phyloP scores from a whole-genome alignment of 2,888 invertebrate species.

The Yponomeuta sedellus region DNA sequence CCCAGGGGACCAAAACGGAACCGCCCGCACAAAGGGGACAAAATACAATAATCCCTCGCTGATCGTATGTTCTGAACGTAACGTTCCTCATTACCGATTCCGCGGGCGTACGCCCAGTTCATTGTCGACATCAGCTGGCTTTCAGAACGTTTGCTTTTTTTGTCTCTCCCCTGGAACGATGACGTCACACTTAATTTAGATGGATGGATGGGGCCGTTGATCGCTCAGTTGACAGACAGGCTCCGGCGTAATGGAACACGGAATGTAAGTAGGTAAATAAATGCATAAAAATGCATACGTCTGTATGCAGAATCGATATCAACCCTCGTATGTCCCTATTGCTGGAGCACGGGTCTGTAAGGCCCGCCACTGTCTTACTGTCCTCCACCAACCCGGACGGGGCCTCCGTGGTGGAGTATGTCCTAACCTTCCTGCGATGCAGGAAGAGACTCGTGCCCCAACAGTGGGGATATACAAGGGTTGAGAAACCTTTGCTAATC shows the following conservation, averaged over 20 bases:
- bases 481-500: no score
- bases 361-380: no score
- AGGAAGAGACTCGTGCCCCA: no score
- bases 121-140: conserved; percentile 1
- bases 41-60: conserved; percentile 9
- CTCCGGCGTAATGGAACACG: background rate
- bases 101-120: conserved; percentile 4
- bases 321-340: no score
- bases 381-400: no score
- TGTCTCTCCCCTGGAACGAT: background rate
- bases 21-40: background rate
- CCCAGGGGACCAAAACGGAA: background rate
- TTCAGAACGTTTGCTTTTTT: conserved; percentile 2
- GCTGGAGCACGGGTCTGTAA: no score
- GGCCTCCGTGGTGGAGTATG: no score
- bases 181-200: background rate
- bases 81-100: conserved; percentile 8
- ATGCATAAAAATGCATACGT: no score
- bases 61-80: conserved; percentile 9
- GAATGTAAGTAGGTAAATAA: background rate
- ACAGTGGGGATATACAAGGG: no score
- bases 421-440: no score
- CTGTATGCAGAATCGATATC: no score
- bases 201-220: background rate
- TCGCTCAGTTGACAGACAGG: background rate